These are phyloP conservation scores for Mesorhabditis spiculigera DNA, from an alignment of 2,888 invertebrate genomes.

Conservation along the genomic window DNA sequence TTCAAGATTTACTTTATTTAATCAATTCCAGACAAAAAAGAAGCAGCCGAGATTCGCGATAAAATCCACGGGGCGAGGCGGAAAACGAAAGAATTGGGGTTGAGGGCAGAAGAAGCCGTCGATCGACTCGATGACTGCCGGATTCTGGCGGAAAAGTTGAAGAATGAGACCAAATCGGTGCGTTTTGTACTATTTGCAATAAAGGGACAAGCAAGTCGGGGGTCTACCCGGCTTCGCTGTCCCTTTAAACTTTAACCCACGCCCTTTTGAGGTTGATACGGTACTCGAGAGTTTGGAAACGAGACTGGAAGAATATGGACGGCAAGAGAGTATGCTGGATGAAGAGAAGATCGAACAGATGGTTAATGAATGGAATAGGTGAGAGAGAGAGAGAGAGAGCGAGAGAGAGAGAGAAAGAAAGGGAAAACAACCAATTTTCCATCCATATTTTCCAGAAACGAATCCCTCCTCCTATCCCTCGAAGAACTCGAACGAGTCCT, in stretches of 20 bases:
- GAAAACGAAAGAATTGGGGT: slow-evolving; percentile 16
- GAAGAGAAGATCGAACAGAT: slow-evolving; percentile 28
- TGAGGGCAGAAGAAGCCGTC: slow-evolving; percentile 28
- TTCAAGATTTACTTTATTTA: background rate
- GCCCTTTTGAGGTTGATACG: slow-evolving; percentile 15
- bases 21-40: background rate
- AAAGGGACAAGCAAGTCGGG: slow-evolving; percentile 6
- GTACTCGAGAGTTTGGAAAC: slow-evolving; percentile 33
- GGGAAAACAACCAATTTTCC: background rate
- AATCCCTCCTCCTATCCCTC: background rate
- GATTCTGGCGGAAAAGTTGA: slow-evolving; percentile 26
- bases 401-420: too few species aligned
- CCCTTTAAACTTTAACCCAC: background rate
- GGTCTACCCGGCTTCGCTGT: background rate
- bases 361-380: slow-evolving; percentile 38
- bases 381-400: slow-evolving; percentile 15
- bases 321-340: slow-evolving; percentile 17
- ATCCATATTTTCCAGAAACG: background rate
- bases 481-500: background rate
- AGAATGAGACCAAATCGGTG: slow-evolving; percentile 18
- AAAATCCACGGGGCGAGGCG: background rate
- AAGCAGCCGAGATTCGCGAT: background rate
- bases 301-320: slow-evolving; percentile 27
- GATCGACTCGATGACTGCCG: slow-evolving; percentile 46
- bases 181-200: background rate